Evolutionary conservation across 2,888 invertebrate genomes (phyloP), one percentile per base, ranked within the genome.

Genomic region (Sylvicola cinctus): DNA sequence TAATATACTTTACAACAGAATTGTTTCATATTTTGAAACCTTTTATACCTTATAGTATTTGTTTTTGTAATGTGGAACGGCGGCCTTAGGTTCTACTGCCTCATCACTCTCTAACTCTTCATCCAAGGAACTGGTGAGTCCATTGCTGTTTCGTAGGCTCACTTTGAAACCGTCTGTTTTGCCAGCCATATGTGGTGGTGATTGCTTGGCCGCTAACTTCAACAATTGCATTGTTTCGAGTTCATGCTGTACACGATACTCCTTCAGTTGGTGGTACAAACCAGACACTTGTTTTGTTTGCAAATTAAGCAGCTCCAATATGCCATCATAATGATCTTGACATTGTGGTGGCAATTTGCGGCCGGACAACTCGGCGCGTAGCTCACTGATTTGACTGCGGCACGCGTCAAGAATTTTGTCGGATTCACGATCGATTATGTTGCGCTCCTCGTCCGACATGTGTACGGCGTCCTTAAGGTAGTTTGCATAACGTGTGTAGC

Each of bases 251-350:
- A 90, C 78, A 39, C 90, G 59, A 37, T 88, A 68, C 2, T 87
- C 85, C 55, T 80, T 83, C 42, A 88, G 76, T 54, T 90, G 84
- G 36, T 81, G 74, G 53, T 87, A 88, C 38, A 87, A 73, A 51
- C 80, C 78, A 43, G 85, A 84, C 1, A 91, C 83, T 38, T 67
- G 67, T 58, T 84, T 85, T 40, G 91, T 61, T 51, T 91, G 90
- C 33, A 64, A 64, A 38, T 81, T 77, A 40, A 90, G 64, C 4
- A 85, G 61, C 35, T 75, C 68, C 26, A 83, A 55, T 3, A 88
- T 77, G 31, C 68, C 69, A 40, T 74, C 70, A 48, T 78, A 73
- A 53, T 87, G 88, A 42, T 84, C 79, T 8, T 70, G 60, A 39
- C 70, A 66, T 51, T 90, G 90, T 14, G 63, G 54, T 12, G 70